These are phyloP conservation scores for Pyrochroa serraticornis DNA, from an alignment of 2,888 invertebrate species.

Conservation along the genomic window DNA sequence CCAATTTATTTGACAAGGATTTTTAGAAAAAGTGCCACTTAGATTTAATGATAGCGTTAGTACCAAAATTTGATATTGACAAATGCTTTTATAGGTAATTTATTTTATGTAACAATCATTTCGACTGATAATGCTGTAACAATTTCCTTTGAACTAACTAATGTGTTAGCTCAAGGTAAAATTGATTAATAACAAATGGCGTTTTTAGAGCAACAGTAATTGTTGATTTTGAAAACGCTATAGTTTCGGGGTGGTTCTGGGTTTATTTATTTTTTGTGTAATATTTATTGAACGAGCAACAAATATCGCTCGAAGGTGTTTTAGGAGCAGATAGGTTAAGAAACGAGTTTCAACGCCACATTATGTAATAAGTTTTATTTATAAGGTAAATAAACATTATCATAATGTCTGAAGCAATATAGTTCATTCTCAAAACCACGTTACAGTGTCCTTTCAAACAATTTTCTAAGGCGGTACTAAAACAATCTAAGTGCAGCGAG, in stretches of 20 bases:
- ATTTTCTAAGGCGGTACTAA: too few species aligned
- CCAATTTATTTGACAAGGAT: slow-evolving; percentile 24
- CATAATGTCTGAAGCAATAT: neutral
- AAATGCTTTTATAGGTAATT: neutral
- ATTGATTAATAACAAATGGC: slow-evolving; percentile 22
- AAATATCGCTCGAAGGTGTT: neutral
- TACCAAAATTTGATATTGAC: neutral
- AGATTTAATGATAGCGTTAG: neutral
- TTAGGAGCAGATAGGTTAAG: slow-evolving; percentile 2
- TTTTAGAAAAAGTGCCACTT: too few species aligned
- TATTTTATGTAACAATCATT: slow-evolving; percentile 11
- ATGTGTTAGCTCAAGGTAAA: slow-evolving; percentile 33
- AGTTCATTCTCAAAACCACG: too few species aligned
- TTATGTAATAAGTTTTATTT: slow-evolving; percentile 12
- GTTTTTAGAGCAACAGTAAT: slow-evolving; percentile 15
- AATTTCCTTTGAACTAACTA: slow-evolving; percentile 35
- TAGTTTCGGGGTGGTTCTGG: slow-evolving; percentile 35
- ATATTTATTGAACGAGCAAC: slow-evolving; percentile 11
- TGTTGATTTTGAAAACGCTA: slow-evolving; percentile 27
- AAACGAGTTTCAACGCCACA: slow-evolving; percentile 11
- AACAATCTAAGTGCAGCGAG: too few species aligned
- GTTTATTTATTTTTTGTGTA: slow-evolving; percentile 36
- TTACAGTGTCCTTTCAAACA: too few species aligned
- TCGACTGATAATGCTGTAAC: slow-evolving; percentile 21
- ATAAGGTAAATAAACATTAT: slow-evolving; percentile 15